Conservation (phyloP, 1,140 invertebrate genomes). For the Drosophila kanapiae region DNA sequence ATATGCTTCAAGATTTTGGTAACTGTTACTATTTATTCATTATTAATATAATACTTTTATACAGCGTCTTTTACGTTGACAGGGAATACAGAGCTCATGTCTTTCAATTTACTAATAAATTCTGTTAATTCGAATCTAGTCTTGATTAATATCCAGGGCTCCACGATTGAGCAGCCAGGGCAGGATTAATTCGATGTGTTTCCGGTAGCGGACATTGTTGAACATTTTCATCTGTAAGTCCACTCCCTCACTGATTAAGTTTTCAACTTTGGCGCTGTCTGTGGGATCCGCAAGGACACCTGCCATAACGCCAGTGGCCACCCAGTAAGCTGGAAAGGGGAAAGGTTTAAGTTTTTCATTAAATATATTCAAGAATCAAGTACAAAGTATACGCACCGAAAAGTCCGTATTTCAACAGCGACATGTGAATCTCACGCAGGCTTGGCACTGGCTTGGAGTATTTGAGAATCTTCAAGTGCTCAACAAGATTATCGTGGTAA, state of each 20-base stretch:
- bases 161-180: constrained; percentile 2
- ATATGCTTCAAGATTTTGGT: no score
- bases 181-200: neutral
- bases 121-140: neutral
- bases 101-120: neutral
- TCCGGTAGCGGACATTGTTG: constrained; percentile 4
- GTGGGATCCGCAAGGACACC: constrained; percentile 70
- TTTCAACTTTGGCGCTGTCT: constrained; percentile 63
- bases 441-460: constrained; percentile 64
- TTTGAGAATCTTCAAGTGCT: constrained; percentile 63
- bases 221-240: constrained; percentile 8
- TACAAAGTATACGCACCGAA: constrained; percentile 51
- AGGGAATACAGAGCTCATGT: neutral
- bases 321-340: constrained; percentile 43
- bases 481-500: constrained; percentile 65
- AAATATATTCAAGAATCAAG: neutral
- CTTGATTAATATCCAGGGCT: neutral
- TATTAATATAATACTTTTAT: neutral
- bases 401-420: constrained; percentile 51
- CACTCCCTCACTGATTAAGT: constrained; percentile 64
- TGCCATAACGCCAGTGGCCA: constrained; percentile 67
- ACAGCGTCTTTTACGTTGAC: neutral
- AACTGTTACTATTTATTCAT: no score
- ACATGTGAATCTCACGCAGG: constrained; percentile 61
- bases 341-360: neutral